Evolutionary conservation across 2,797 vertebrate species (phyloP).

Genomic region (Danio choprae): DNA sequence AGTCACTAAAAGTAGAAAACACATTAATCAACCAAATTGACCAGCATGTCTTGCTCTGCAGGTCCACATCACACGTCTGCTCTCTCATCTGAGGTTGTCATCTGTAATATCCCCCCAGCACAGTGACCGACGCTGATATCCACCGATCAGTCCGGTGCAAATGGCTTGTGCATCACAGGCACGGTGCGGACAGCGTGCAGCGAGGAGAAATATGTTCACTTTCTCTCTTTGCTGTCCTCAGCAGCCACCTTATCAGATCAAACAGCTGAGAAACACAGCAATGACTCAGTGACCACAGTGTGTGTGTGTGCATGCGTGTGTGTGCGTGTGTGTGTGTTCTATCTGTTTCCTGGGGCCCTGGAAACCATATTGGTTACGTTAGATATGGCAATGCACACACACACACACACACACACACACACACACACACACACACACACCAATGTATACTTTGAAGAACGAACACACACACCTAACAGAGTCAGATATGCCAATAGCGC

Average conservation of each 20-base stretch:
- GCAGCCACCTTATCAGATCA: conserved; percentile 50
- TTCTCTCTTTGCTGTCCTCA: conserved; percentile 41
- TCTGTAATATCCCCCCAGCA: conserved; percentile 49
- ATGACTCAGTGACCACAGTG: conserved; percentile 31
- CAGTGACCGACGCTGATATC: conserved; percentile 24
- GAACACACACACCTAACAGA: conserved; percentile 20
- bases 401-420: conserved; percentile 1
- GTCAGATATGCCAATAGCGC: conserved; percentile 47
- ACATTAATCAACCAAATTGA: conserved; percentile 43
- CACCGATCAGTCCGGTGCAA: conserved; percentile 26
- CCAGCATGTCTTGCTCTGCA: conserved; percentile 21
- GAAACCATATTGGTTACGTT: conserved; percentile 23
- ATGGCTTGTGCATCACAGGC: conserved; percentile 39
- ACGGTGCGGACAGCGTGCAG: conserved; percentile 5
- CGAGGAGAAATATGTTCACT: conserved; percentile 36
- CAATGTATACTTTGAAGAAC: conserved; percentile 7
- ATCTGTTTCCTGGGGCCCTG: conserved; percentile 35
- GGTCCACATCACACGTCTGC: conserved; percentile 14
- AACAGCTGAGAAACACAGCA: conserved; percentile 46
- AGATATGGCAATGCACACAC: conserved; percentile 23
- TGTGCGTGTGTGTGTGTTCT: not conserved
- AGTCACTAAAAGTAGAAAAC: conserved; percentile 27
- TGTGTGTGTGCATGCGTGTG: conserved; percentile 2
- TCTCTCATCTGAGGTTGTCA: conserved; percentile 47
- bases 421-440: conserved; percentile 5